Base-by-base conservation (phyloP, 2,797 vertebrate genomes). In the Pipistrellus pipistrellus region DNA sequence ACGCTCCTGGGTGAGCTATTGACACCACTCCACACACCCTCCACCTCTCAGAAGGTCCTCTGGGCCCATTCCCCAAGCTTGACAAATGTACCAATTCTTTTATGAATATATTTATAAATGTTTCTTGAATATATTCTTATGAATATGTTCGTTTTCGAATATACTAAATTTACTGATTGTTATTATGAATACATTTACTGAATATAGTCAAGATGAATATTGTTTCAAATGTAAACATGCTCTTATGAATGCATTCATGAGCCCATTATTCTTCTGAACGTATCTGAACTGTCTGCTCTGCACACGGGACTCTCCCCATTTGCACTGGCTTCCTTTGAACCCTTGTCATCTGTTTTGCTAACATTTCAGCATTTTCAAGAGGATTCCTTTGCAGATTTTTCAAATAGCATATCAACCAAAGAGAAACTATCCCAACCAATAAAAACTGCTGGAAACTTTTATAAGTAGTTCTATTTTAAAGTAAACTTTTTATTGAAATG, bases 261-360 rank as follows among this genome's bases (percentile, higher is more conserved):
- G 35, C 72, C 48, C n/a, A 72, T 90, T 82, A 57, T 77, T 90
- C 91, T 85, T 25, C 18, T 55, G 87, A 71, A 30, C 75, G 18
- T 66, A 57, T 81, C 57, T n/a, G 71, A 90, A 62, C 85, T 86
- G 93, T 51, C 88, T 88, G 73, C 69, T 41, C 55, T 23, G 44
- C 82, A 30, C 14, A 32, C 30, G 53, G 81, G 17, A n/a, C 21
- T 78, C 88, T 90, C 71, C 85, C 86, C 64, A 35, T 73, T 68
- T 62, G 48, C 20, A 18, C 83, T 27, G 87, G 95, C 92, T 96
- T 85, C 59, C 88, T 94, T 83, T 94, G 89, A 96, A 78, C 81
- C 69, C 88, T 72, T 89, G 48, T 88, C 90, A 80, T 84, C 87
- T 97, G 82, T 95, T 96, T 96, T 93, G 81, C 87, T 93, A 96